These are phyloP conservation scores for Scaptodrosophila lebanonensis DNA, from an alignment of 1,140 invertebrate genomes.

Conservation along the genomic window DNA sequence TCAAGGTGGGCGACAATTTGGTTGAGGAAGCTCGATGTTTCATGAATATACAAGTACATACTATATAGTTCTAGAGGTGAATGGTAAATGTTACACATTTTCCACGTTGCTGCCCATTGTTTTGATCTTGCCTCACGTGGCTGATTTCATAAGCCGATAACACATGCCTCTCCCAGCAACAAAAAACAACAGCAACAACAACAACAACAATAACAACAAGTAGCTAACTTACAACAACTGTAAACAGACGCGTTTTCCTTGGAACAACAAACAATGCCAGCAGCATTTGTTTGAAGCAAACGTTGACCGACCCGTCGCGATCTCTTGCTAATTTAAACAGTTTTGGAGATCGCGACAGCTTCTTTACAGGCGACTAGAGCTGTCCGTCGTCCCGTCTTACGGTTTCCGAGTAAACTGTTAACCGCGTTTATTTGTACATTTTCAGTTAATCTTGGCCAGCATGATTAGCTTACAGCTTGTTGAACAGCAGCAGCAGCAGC, in stretches of 20 bases:
- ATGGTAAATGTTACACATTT: no score
- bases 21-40: no score
- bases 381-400: no score
- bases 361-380: no score
- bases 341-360: constrained; percentile 20
- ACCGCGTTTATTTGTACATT: no score
- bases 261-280: constrained; percentile 25
- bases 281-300: constrained; percentile 1
- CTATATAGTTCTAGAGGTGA: no score
- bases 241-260: constrained; percentile 11
- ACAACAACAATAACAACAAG: not conserved
- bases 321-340: constrained; percentile 18
- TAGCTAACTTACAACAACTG: not conserved
- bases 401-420: no score
- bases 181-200: constrained; percentile 7
- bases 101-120: constrained; percentile 16
- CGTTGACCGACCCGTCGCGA: not conserved
- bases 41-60: no score
- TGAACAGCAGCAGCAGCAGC: constrained; percentile 23
- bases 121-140: constrained; percentile 16
- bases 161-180: not conserved
- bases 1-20: no score
- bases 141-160: constrained; percentile 25
- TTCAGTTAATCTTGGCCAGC: no score
- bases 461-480: no score